These are phyloP conservation scores for Tinea pellionella DNA, from an alignment of 2,888 invertebrate genomes.

Conservation along the genomic window DNA sequence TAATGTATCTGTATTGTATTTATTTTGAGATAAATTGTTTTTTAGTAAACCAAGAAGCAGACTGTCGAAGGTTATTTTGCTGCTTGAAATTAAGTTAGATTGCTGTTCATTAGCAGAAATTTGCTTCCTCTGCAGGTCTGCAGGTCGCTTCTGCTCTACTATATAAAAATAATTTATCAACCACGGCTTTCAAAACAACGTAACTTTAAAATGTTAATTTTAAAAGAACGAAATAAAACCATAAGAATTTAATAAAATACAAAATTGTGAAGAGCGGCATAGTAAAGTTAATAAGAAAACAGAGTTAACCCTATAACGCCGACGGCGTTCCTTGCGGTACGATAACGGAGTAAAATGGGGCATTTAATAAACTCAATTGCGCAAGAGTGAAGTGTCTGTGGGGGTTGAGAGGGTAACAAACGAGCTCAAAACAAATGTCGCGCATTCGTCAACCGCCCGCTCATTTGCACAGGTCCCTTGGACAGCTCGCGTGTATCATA, in stretches of 20 bases:
- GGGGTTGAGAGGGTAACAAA: slow-evolving; percentile 24
- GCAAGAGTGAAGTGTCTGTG: neutral
- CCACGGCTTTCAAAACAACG: neutral
- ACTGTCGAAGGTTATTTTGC: no score
- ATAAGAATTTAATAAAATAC: neutral
- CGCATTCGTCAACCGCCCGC: slow-evolving; percentile 36
- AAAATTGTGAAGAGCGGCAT: neutral
- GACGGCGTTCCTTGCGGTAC: slow-evolving; percentile 12
- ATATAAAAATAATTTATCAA: no score
- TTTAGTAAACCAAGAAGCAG: no score
- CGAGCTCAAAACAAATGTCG: slow-evolving; percentile 38
- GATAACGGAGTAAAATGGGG: slow-evolving; percentile 10
- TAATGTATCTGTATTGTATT: neutral
- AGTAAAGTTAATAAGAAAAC: neutral
- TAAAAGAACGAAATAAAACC: neutral
- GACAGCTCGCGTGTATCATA: slow-evolving; percentile 25
- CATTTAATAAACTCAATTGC: slow-evolving; percentile 17
- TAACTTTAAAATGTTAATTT: neutral
- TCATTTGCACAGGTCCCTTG: slow-evolving; percentile 36
- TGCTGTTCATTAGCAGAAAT: no score
- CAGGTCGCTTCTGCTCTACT: no score
- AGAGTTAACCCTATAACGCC: slow-evolving; percentile 10
- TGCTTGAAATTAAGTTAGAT: no score
- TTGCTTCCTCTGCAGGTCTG: no score
- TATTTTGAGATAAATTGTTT: neutral